Evolutionary conservation across 2,888 invertebrate genomes (phyloP).

Genomic region (Dasypogon diadema): DNA sequence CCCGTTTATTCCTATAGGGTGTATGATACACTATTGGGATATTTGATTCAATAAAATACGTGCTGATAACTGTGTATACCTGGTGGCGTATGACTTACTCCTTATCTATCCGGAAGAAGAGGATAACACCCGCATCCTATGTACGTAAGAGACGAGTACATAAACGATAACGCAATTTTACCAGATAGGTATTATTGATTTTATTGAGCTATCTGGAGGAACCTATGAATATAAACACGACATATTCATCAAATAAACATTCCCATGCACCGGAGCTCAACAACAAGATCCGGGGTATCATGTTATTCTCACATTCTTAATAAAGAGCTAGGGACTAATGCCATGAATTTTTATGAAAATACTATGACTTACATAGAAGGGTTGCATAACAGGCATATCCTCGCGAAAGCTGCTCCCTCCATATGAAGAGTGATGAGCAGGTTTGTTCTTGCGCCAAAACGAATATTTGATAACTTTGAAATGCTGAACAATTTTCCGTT

Average conservation of each 20-base stretch:
- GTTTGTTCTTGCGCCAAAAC: no score
- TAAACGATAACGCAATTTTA: slow-evolving; percentile 1
- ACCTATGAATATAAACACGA: not conserved
- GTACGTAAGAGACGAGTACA: not conserved
- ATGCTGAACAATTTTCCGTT: no score
- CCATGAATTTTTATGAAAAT: slow-evolving; percentile 31
- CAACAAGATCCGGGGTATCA: not conserved
- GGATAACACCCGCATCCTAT: not conserved
- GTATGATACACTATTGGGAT: slow-evolving; percentile 27
- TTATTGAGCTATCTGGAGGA: slow-evolving; percentile 28
- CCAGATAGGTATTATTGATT: slow-evolving; percentile 26
- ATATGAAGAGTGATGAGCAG: no score
- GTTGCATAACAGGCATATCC: not conserved
- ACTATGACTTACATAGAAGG: not conserved
- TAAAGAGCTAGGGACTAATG: not conserved
- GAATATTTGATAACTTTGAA: no score
- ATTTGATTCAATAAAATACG: slow-evolving; percentile 38
- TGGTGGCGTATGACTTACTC: not conserved
- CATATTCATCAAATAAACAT: slow-evolving; percentile 12
- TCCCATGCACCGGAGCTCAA: not conserved
- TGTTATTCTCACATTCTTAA: slow-evolving; percentile 18
- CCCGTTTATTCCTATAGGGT: slow-evolving; percentile 4
- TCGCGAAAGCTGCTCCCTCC: not conserved
- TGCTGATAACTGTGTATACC: not conserved
- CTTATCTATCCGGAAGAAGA: slow-evolving; percentile 18